phyloP scores from a whole-genome alignment of 2,888 invertebrate genomes.

The Brachylomia viminalis region DNA sequence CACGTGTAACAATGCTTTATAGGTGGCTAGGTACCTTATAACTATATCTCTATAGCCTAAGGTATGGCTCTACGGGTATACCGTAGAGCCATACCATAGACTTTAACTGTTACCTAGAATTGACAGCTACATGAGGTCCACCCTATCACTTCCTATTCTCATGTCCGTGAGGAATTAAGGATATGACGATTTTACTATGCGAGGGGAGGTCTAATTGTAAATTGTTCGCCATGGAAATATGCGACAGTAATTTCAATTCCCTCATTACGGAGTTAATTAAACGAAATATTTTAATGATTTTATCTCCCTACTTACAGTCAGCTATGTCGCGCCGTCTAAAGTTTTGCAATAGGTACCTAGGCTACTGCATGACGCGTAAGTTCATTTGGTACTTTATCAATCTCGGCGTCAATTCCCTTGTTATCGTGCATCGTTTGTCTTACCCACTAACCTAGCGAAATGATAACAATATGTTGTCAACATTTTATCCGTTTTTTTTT shows the following conservation, averaged over 20 bases:
- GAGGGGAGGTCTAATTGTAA: slow-evolving; percentile 14
- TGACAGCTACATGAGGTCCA: not conserved
- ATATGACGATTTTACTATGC: slow-evolving; percentile 14
- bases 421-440: slow-evolving; percentile 69
- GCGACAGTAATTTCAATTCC: slow-evolving; percentile 16
- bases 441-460: slow-evolving; percentile 84
- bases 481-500: slow-evolving; percentile 60
- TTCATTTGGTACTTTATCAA: slow-evolving; percentile 60
- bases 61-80: too few species aligned
- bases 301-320: not conserved
- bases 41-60: not conserved
- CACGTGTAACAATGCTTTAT: slow-evolving; percentile 8
- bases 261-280: slow-evolving; percentile 12
- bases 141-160: slow-evolving; percentile 4
- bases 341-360: slow-evolving; percentile 20
- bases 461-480: slow-evolving; percentile 70
- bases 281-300: slow-evolving; percentile 1
- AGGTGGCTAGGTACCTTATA: not conserved
- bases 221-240: slow-evolving; percentile 7
- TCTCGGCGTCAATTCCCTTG: slow-evolving; percentile 40
- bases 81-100: too few species aligned
- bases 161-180: slow-evolving; percentile 16
- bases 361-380: not conserved
- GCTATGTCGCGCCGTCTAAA: not conserved
- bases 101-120: not conserved